phyloP scores from a whole-genome alignment of 2,888 invertebrate species.

The Mantis religiosa region DNA sequence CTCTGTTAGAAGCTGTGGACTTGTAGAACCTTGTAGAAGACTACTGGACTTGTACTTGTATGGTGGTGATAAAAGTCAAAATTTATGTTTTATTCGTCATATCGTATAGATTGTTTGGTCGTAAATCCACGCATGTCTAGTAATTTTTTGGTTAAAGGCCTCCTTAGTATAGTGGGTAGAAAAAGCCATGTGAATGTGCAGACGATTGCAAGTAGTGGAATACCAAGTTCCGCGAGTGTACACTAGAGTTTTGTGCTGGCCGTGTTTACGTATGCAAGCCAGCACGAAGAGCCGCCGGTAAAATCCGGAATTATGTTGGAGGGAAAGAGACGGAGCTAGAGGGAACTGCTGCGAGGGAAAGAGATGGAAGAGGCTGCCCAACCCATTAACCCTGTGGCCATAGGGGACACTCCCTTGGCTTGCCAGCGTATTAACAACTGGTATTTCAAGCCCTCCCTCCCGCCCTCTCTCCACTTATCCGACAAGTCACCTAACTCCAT shows the following conservation, averaged over 20 bases:
- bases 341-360: background rate
- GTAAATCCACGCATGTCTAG: too few relatives aligned
- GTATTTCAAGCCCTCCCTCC: conserved; percentile 6
- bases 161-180: too few relatives aligned
- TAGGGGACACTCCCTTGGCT: background rate
- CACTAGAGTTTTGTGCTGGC: background rate
- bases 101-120: too few relatives aligned
- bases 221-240: background rate
- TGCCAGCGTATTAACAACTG: conserved; percentile 9
- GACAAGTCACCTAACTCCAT: background rate
- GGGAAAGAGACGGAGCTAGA: background rate
- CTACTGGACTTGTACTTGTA: too few relatives aligned
- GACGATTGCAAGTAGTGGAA: too few relatives aligned
- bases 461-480: background rate
- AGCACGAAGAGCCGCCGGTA: background rate
- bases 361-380: background rate
- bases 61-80: too few relatives aligned
- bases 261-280: conserved; percentile 21
- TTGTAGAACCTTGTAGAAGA: too few relatives aligned
- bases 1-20: too few relatives aligned
- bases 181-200: too few relatives aligned
- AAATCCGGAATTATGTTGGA: conserved; percentile 12
- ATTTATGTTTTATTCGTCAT: too few relatives aligned
- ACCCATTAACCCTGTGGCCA: conserved; percentile 22
- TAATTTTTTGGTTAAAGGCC: too few relatives aligned